Evolutionary conservation across 2,797 vertebrate genomes (phyloP).

Genomic region (Erithacus rubecula): DNA sequence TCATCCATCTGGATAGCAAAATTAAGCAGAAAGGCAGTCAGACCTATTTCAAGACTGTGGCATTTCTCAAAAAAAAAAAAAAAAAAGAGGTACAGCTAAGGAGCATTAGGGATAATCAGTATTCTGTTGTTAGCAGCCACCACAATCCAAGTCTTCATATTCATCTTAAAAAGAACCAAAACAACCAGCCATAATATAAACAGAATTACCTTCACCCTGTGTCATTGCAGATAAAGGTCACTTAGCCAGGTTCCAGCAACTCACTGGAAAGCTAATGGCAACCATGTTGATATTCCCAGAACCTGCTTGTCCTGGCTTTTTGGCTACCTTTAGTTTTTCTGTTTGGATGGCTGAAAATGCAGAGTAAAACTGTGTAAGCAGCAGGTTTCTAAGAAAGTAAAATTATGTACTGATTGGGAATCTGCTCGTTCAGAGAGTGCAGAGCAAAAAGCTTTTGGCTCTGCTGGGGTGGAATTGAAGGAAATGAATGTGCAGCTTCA

Average conservation of each 20-base stretch:
- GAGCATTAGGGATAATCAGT: not conserved
- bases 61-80: not conserved
- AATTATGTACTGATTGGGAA: not conserved
- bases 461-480: not conserved
- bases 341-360: not conserved
- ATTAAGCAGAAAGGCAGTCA: not conserved
- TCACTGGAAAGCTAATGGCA: not conserved
- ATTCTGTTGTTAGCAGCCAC: not conserved
- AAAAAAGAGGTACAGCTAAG: not conserved
- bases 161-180: not conserved
- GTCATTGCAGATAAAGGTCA: not conserved
- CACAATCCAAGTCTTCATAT: not conserved
- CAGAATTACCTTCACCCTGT: not conserved
- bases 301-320: not conserved
- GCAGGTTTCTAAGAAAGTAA: not conserved
- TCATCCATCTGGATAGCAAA: not conserved
- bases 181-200: not conserved
- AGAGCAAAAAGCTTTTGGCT: not conserved
- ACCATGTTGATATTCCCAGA: not conserved
- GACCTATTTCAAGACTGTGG: not conserved
- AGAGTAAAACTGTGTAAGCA: not conserved
- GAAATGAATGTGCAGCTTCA: not conserved
- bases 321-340: not conserved
- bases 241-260: not conserved
- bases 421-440: rapidly evolving